These are phyloP conservation scores for Cololabis saira DNA, from an alignment of 2,113 vertebrate species.

Conservation along the genomic window DNA sequence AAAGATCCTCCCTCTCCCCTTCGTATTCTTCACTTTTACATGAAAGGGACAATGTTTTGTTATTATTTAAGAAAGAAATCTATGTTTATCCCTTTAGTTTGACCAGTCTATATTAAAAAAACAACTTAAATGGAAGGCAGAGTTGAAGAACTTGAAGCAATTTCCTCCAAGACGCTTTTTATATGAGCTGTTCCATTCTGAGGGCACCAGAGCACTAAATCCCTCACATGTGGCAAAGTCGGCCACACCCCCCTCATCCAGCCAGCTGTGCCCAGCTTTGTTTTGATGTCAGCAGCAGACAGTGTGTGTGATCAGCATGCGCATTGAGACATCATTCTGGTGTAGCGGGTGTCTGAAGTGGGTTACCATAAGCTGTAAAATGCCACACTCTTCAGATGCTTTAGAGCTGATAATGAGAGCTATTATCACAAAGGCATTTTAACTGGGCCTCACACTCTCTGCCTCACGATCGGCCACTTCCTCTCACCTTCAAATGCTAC, in stretches of 20 bases:
- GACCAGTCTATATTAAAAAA: not conserved
- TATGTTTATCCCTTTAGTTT: not conserved
- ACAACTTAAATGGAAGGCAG: conserved; percentile 1
- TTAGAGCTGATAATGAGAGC: conserved; percentile 78
- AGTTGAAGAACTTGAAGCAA: not conserved
- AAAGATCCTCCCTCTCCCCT: conserved; percentile 23
- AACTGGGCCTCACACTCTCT: conserved; percentile 54
- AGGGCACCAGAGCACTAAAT: conserved; percentile 50
- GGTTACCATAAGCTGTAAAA: conserved; percentile 77
- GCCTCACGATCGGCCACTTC: conserved; percentile 49
- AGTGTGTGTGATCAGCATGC: conserved; percentile 23
- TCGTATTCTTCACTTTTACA: conserved; percentile 20
- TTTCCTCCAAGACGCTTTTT: conserved; percentile 5
- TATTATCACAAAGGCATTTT: conserved; percentile 77
- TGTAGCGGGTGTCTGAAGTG: conserved; percentile 72
- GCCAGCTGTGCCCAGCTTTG: conserved; percentile 73
- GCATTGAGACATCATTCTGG: conserved; percentile 43
- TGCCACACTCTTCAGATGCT: conserved; percentile 74
- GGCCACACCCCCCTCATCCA: conserved; percentile 60
- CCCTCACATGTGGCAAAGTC: conserved; percentile 62
- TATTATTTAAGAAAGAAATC: conserved; percentile 10
- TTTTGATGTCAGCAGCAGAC: conserved; percentile 68
- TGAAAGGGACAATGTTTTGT: conserved; percentile 11
- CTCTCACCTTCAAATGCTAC: conserved; percentile 52
- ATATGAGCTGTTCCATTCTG: conserved; percentile 27